Base-by-base conservation (phyloP, 2,113 vertebrate genomes). In the Zapornia atra region DNA sequence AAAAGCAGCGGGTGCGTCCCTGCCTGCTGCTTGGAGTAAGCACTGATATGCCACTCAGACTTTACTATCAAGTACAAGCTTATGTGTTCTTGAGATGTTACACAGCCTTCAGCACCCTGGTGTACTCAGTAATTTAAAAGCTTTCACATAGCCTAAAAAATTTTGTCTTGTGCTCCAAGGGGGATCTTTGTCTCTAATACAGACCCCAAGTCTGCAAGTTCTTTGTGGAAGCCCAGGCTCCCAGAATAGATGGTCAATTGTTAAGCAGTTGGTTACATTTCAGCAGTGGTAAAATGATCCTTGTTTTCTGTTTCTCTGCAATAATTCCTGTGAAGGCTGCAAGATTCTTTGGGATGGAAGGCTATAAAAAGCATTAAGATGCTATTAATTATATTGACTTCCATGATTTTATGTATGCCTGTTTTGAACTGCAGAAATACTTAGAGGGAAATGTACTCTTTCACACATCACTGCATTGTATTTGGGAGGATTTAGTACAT, bases 21-120 rank as follows among this genome's bases (percentile, higher is more conserved):
- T 91, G 93, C 89, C 84, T 81, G 76, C 92, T 87, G 65, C 95
- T 93, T 12, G 21, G 65, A 72, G 72, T 24, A 25, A 86, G 83
- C 82, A 40, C 88, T 61, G 82, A 82, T 79, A 73, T 6, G 75
- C 66, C 78, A 72, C 7, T 51, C 94, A 95, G 91, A 16, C 73
- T 90, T 77, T 70, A 61, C 92, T 73, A 42, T 94, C 86, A 56
- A 80, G 4, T 38, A 40, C 66, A 54, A 54, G 73, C 86, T 89
- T 66, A 22, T 77, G 64, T 44, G 36, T 53, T 71, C 68, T 64
- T 25, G 28, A 61, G 59, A 60, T 57, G 71, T 73, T 36, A 46
- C 38, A 54, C 70, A 79, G 84, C 69, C 77, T 88, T 82, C 77
- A 33, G 4, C 70, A 90, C 69, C 9, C 44, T 48, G 53, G 33